These are phyloP conservation scores for Platalea minor DNA, from an alignment of 2,797 vertebrate species.

Conservation along the genomic window DNA sequence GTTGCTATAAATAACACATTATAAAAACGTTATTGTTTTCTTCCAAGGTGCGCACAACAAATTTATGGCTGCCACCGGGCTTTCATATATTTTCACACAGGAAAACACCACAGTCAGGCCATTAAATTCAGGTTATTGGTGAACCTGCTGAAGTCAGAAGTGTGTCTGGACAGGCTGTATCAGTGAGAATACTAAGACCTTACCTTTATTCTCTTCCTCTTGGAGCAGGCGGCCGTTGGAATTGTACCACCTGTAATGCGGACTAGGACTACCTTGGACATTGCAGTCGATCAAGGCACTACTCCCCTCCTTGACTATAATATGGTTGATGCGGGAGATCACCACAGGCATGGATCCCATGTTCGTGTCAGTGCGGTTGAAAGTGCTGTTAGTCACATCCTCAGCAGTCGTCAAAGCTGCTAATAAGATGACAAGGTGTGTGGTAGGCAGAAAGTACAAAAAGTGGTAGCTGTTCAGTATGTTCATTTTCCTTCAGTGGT, in stretches of 20 bases:
- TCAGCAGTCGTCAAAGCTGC: constrained; percentile 66
- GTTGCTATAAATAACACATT: constrained; percentile 2
- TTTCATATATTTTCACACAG: background rate
- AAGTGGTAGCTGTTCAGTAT: constrained; percentile 42
- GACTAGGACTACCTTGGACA: constrained; percentile 86
- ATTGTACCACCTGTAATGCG: constrained; percentile 91
- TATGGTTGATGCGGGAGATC: constrained; percentile 82
- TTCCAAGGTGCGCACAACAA: background rate
- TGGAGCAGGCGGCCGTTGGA: constrained; percentile 85
- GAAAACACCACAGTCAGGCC: background rate
- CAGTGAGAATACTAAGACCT: constrained; percentile 18
- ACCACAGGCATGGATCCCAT: constrained; percentile 79
- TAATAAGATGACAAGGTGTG: constrained; percentile 74
- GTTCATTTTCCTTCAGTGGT: constrained; percentile 65
- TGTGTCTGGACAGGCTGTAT: background rate
- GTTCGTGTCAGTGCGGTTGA: constrained; percentile 66
- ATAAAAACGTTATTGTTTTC: background rate
- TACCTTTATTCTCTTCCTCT: constrained; percentile 80
- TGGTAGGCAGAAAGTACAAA: constrained; percentile 72
- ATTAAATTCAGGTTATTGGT: background rate
- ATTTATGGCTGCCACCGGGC: background rate
- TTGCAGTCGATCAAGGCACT: constrained; percentile 94
- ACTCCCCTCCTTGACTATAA: constrained; percentile 92
- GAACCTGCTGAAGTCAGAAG: background rate
- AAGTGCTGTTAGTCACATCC: constrained; percentile 73